Evolutionary conservation across 1,140 invertebrate genomes (phyloP).

Genomic region (Conus betulinus): DNA sequence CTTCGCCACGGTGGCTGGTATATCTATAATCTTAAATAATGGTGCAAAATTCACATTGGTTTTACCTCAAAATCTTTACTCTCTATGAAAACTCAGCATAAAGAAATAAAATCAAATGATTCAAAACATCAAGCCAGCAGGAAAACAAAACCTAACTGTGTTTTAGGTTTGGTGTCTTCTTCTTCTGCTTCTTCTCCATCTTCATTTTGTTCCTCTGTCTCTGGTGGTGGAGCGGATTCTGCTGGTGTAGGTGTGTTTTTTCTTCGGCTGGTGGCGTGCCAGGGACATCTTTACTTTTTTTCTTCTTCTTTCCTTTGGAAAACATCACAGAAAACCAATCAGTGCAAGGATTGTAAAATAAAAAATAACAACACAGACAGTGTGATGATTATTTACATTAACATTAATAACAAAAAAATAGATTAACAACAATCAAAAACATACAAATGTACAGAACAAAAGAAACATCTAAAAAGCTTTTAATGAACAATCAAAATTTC

Average conservation of each 20-base stretch:
- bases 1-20: no score
- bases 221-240: slow-evolving; percentile 40
- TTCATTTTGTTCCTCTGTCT: slow-evolving; percentile 47
- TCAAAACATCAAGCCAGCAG: no score
- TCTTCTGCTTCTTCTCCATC: slow-evolving; percentile 54
- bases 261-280: slow-evolving; percentile 44
- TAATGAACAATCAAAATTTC: no score
- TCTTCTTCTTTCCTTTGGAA: slow-evolving; percentile 54
- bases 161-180: slow-evolving; percentile 59
- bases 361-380: no score
- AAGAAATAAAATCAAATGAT: no score
- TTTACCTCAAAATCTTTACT: no score
- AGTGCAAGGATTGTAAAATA: neutral
- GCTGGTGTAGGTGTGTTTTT: slow-evolving; percentile 45
- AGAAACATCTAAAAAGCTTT: no score
- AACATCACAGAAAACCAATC: slow-evolving; percentile 8
- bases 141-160: slow-evolving; percentile 51
- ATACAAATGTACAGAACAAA: no score
- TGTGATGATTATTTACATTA: no score
- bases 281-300: slow-evolving; percentile 55
- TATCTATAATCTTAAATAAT: no score
- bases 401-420: neutral
- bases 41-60: no score
- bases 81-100: no score
- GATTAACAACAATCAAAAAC: neutral